phyloP scores from a whole-genome alignment of 2,113 vertebrate species.

The Sporophila hypoxantha region DNA sequence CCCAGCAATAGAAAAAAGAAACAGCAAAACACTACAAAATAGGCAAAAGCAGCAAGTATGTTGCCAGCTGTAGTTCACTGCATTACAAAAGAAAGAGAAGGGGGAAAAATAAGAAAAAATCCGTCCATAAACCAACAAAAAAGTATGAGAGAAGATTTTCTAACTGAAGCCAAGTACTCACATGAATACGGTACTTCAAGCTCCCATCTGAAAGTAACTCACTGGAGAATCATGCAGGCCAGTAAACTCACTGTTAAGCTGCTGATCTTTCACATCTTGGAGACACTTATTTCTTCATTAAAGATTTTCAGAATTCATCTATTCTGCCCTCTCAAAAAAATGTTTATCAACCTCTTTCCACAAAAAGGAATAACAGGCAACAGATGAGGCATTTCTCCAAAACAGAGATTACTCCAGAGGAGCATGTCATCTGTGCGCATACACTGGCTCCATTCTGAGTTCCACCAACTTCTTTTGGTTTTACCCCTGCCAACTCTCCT shows the following conservation, averaged over 20 bases:
- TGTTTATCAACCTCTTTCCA: neutral
- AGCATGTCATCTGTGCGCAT: neutral
- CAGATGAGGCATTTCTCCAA: neutral
- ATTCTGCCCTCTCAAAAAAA: neutral
- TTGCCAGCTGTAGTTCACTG: neutral
- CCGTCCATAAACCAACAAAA: neutral
- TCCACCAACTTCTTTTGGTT: neutral
- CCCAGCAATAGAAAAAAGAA: neutral
- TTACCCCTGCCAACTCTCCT: neutral
- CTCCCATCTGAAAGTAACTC: neutral
- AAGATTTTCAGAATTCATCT: neutral
- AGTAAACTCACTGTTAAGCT: neutral
- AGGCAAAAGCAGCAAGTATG: neutral
- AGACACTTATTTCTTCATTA: neutral
- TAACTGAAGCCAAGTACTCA: neutral
- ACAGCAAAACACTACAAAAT: neutral
- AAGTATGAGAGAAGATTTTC: neutral
- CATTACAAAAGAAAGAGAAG: neutral
- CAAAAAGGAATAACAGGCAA: neutral
- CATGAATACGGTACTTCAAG: neutral
- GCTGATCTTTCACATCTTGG: neutral
- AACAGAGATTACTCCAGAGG: neutral
- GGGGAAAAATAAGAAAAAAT: neutral
- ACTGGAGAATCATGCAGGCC: neutral
- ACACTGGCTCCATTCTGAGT: neutral